Evolutionary conservation across 2,113 vertebrate genomes (phyloP), one percentile per base, ranked within the genome.

Genomic region (Vulpes vulpes): DNA sequence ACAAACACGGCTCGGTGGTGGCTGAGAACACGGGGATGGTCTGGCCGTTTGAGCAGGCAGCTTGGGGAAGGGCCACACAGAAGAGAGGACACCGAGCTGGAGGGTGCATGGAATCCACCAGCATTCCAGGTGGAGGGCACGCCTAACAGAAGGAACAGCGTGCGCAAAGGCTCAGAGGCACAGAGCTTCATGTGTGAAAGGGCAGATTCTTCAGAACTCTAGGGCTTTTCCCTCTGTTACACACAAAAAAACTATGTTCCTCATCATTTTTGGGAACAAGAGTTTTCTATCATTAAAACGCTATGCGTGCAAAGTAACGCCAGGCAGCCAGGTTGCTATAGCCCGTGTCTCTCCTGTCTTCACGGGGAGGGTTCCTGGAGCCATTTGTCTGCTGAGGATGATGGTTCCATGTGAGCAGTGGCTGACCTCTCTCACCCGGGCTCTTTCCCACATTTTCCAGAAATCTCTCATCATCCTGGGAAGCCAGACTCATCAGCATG

Each of bases 311-410:
- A 64, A 3, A 69, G 60, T 19, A 2, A 12, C 43, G 32, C 4
- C 4, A 7, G 0, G 7, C 12, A 59, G 43, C 43, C 35, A 11
- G 53, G 35, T 8, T 9, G 2, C 43, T 1, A 4, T 6, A 22
- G 43, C 23, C 3, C 38, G 0, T 3, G 11, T 49, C n/a, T 64
- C 60, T n/a, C 38, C 62, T 3, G 9, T 16, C 79, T 25, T 2
- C 43, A 2, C 2, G 0, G 14, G 43, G 43, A 65, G 27, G n/a
- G 49, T 30, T 15, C 23, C 51, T 9, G 0, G 7, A 59, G 32
- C 12, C 4, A 12, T 23, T 10, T 57, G 35, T 14, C 57, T 19
- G 17, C 1, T 15, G 3, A 62, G 27, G 27, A 62, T 1, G 2
- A 2, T 3, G 35, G 80, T 14, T 57, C 19, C 0, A 0, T 12